phyloP scores from a whole-genome alignment of 2,797 vertebrate species.

The Pteropus rufus region DNA sequence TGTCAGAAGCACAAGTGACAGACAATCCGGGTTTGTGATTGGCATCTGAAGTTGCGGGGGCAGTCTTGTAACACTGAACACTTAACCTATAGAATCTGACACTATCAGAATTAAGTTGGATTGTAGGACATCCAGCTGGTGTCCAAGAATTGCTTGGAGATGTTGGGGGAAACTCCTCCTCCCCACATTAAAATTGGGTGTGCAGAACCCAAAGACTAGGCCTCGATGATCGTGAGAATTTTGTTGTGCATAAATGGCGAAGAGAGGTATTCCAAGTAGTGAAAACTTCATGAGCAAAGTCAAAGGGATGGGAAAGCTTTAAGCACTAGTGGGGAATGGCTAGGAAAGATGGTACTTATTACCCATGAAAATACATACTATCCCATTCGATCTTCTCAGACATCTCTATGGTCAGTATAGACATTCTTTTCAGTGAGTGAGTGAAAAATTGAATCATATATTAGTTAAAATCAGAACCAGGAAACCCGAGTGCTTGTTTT shows the following conservation, averaged over 20 bases:
- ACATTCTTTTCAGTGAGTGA: constrained; percentile 24
- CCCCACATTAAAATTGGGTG: not conserved
- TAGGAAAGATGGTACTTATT: not conserved
- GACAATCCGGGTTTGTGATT: not conserved
- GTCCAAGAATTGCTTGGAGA: not conserved
- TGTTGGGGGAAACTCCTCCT: not conserved
- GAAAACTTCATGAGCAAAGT: not conserved
- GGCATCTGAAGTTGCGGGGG: not conserved
- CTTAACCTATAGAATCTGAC: not conserved
- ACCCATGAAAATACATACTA: not conserved
- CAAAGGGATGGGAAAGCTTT: not conserved
- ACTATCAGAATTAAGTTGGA: not conserved
- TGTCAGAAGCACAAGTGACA: not conserved
- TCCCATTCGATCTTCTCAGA: constrained; percentile 18
- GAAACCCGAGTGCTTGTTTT: not conserved
- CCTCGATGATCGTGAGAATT: not conserved
- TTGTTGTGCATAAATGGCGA: not conserved
- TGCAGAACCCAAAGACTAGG: not conserved
- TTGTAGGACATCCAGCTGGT: not conserved
- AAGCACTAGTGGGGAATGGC: not conserved
- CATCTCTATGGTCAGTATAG: not conserved
- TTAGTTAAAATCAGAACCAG: not conserved
- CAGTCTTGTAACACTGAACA: not conserved
- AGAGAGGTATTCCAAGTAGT: not conserved
- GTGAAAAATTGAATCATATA: not conserved